These are phyloP conservation scores for Paguma larvata DNA, from an alignment of 2,797 vertebrate genomes.

Conservation along the genomic window DNA sequence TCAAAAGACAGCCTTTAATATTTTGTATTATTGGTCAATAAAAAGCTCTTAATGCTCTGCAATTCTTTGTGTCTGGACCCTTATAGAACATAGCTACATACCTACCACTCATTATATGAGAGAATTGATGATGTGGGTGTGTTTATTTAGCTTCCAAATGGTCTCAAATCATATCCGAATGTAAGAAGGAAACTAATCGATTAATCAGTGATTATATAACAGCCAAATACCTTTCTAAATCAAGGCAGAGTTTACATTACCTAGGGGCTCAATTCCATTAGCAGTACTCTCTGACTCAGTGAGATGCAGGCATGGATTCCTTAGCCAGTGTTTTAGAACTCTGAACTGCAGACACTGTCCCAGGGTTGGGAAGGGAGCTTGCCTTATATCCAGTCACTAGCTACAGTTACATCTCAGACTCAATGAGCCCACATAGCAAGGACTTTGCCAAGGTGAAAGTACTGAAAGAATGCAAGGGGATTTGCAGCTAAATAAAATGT, in stretches of 20 bases:
- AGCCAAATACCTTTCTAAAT: conserved; percentile 50
- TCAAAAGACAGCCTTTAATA: conserved; percentile 32
- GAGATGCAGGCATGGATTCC: not conserved
- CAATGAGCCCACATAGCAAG: not conserved
- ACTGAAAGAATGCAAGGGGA: not conserved
- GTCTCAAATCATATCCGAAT: conserved; percentile 55
- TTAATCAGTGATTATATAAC: conserved; percentile 42
- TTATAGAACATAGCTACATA: not conserved
- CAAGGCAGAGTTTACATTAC: conserved; percentile 43
- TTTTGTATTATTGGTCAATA: conserved; percentile 67
- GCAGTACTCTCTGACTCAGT: not conserved
- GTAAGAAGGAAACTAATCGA: conserved; percentile 44
- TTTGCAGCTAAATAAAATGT: conserved; percentile 13
- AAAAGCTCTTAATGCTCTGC: conserved; percentile 27
- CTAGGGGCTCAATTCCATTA: not conserved
- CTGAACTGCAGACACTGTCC: not conserved
- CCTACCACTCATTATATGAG: not conserved
- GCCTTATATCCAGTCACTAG: not conserved
- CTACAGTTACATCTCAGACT: not conserved
- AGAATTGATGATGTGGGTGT: not conserved
- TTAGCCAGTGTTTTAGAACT: not conserved
- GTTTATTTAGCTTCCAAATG: conserved; percentile 13
- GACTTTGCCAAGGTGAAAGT: not conserved
- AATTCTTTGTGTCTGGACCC: conserved; percentile 31
- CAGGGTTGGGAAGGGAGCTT: not conserved